Evolutionary conservation across 2,797 vertebrate species (phyloP).

Genomic region (Characodon lateralis): DNA sequence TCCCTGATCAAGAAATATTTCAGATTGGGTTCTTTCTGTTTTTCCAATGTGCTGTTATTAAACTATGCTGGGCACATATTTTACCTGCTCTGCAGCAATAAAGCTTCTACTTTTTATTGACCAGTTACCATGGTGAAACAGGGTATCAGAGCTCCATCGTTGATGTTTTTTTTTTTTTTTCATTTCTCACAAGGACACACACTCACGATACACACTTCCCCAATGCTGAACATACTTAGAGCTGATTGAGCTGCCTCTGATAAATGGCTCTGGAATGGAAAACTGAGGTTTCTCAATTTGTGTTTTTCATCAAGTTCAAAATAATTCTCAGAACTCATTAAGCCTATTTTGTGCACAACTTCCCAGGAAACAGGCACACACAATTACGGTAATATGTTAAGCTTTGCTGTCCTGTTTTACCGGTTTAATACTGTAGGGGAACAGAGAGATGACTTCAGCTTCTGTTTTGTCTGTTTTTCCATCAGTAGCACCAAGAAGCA

Average conservation of each 20-base stretch:
- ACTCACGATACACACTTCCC: background rate
- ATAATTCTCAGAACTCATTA: background rate
- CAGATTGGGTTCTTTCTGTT: background rate
- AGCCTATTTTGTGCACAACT: background rate
- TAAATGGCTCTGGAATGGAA: background rate
- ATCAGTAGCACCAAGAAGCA: background rate
- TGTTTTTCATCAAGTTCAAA: background rate
- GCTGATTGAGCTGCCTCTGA: background rate
- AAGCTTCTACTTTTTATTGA: background rate
- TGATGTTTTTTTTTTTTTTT: background rate
- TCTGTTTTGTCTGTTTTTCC: background rate
- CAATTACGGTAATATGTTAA: background rate
- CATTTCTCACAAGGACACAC: background rate
- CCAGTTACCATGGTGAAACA: slow-evolving; percentile 6
- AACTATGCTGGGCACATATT: background rate
- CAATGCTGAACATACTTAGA: background rate
- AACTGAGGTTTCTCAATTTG: background rate
- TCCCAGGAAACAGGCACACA: background rate
- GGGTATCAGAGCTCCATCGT: background rate
- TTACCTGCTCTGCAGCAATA: background rate
- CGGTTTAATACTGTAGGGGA: background rate
- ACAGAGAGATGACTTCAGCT: background rate
- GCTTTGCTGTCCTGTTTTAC: background rate
- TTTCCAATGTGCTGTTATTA: background rate
- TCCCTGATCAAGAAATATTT: background rate